These are phyloP conservation scores for cattle (Bos taurus) DNA, from an alignment of 2,113 vertebrate species.

Conservation along the genomic window ARS-UCD2.0 NC_037335.1:30676001-30676500, in stretches of 20 bases:
- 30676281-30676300: neutral
- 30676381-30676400: neutral
- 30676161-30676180: neutral
- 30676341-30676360: neutral
- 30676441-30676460: neutral
- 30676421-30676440: neutral
- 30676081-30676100: neutral
- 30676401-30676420: neutral
- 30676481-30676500: neutral
- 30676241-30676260: neutral
- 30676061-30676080: neutral
- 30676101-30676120: neutral
- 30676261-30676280: neutral
- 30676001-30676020: neutral
- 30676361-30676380: neutral
- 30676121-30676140: neutral
- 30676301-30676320: conserved; percentile 8
- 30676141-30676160: neutral
- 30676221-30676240: neutral
- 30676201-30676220: neutral
- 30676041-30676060: neutral
- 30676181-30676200: neutral
- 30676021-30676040: neutral
- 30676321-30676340: neutral
- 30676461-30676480: neutral